Evolutionary conservation across 2,797 vertebrate species (phyloP).

Genomic region (Knipowitschia caucasica): DNA sequence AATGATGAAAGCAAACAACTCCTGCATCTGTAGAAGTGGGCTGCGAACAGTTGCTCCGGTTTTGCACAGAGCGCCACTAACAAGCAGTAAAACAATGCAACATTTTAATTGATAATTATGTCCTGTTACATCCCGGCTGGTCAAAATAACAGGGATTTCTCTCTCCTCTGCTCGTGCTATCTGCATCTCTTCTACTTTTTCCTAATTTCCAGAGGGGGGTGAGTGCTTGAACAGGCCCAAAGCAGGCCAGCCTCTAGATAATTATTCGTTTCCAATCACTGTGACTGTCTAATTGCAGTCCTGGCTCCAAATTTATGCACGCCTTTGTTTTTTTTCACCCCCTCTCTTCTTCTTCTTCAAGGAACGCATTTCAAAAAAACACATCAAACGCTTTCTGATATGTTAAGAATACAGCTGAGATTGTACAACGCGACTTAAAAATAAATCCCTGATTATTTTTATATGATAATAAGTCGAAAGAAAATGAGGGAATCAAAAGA

Average conservation of each 20-base stretch:
- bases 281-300: slow-evolving; percentile 73
- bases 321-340: slow-evolving; percentile 64
- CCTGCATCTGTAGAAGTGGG: not conserved
- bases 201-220: slow-evolving; percentile 38
- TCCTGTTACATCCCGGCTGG: slow-evolving; percentile 26
- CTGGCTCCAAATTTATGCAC: slow-evolving; percentile 71
- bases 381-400: slow-evolving; percentile 76
- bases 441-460: slow-evolving; percentile 73
- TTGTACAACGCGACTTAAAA: slow-evolving; percentile 63
- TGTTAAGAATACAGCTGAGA: slow-evolving; percentile 66
- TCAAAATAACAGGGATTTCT: slow-evolving; percentile 40
- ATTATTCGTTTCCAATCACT: slow-evolving; percentile 75
- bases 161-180: slow-evolving; percentile 9
- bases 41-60: slow-evolving; percentile 8
- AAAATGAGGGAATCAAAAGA: slow-evolving; percentile 67
- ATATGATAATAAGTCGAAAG: slow-evolving; percentile 73
- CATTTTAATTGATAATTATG: slow-evolving; percentile 40
- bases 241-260: slow-evolving; percentile 64
- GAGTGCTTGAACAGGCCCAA: slow-evolving; percentile 71
- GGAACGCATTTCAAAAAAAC: slow-evolving; percentile 64
- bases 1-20: not conserved
- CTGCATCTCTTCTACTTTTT: slow-evolving; percentile 18
- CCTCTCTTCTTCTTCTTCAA: slow-evolving; percentile 53
- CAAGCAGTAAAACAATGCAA: slow-evolving; percentile 29
- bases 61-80: slow-evolving; percentile 11